phyloP scores from a whole-genome alignment of 2,888 invertebrate species.

The Oligia fasciuncula region DNA sequence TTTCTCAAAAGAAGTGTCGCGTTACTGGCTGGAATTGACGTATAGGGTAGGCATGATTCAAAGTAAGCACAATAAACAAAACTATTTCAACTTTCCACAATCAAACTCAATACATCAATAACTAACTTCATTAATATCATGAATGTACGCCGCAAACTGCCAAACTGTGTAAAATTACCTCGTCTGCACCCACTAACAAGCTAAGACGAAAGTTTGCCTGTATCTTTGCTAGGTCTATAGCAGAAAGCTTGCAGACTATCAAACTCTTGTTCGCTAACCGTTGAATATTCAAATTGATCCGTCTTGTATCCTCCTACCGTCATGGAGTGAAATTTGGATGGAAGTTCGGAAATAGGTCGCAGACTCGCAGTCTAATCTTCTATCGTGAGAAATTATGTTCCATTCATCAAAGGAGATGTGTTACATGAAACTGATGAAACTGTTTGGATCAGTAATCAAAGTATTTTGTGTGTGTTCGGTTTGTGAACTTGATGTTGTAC shows the following conservation, averaged over 20 bases:
- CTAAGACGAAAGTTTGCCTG: conserved; percentile 65
- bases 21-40: not conserved
- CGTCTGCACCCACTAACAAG: conserved; percentile 67
- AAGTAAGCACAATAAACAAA: conserved; percentile 6
- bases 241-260: conserved; percentile 68
- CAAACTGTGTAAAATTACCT: conserved; percentile 71
- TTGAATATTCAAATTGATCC: conserved; percentile 74
- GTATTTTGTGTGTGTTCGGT: conserved; percentile 34
- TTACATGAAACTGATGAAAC: conserved; percentile 30
- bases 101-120: conserved; percentile 51
- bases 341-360: conserved; percentile 62
- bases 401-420: conserved; percentile 51
- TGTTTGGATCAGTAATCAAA: conserved; percentile 49
- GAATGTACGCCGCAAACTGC: conserved; percentile 67
- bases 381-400: conserved; percentile 46
- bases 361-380: conserved; percentile 52
- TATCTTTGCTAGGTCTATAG: conserved; percentile 69
- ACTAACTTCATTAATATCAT: conserved; percentile 65
- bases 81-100: conserved; percentile 19
- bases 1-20: not conserved
- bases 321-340: conserved; percentile 56
- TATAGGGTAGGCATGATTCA: not conserved
- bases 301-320: conserved; percentile 49
- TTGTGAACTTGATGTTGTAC: conserved; percentile 23
- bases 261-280: conserved; percentile 67